Conservation (phyloP, 2,113 vertebrate genomes). For the Crotalus helleri region DNA sequence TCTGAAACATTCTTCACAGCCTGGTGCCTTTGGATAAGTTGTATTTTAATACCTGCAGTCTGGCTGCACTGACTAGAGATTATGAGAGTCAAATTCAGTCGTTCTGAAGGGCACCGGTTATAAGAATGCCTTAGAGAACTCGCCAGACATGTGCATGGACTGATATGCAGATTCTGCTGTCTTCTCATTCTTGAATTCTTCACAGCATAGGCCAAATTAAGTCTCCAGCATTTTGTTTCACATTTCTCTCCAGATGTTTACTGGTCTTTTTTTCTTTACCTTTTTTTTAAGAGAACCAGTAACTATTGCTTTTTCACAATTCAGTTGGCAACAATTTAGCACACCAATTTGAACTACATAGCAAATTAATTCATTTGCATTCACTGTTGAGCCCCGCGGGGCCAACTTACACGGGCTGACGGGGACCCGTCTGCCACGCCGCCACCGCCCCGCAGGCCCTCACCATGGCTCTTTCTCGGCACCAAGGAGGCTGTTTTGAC, state of each 20-base stretch:
- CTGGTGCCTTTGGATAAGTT: neutral
- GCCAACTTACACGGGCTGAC: no score
- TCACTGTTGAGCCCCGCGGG: no score
- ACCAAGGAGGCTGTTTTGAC: no score
- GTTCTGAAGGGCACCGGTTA: neutral
- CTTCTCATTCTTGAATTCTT: neutral
- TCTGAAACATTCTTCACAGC: neutral
- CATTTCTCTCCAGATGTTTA: neutral
- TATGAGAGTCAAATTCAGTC: neutral
- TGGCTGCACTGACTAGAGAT: neutral
- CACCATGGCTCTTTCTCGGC: no score
- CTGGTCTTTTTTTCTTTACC: neutral
- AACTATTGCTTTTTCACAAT: neutral
- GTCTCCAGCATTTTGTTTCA: neutral
- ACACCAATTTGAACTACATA: neutral
- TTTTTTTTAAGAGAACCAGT: neutral
- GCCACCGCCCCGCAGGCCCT: no score
- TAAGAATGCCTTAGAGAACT: neutral
- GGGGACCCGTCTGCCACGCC: no score
- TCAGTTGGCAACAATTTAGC: neutral
- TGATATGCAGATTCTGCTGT: neutral
- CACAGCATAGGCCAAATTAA: no score
- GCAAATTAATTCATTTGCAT: neutral
- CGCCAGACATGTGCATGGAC: neutral
- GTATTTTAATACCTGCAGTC: neutral